Evolutionary conservation across 2,888 invertebrate genomes (phyloP), one percentile per base, ranked within the genome.

Genomic region (Odontocolon sp.): DNA sequence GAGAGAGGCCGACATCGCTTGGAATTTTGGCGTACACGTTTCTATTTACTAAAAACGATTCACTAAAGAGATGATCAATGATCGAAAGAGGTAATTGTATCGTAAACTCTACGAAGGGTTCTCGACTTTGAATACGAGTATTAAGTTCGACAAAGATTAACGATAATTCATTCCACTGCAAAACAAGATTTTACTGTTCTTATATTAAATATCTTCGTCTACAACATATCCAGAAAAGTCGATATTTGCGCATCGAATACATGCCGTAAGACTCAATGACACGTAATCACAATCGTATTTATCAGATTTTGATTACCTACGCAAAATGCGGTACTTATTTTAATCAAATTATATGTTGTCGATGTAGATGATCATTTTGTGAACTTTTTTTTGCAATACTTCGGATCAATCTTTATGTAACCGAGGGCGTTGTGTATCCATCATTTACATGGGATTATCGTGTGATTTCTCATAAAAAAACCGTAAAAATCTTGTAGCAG

Each of bases 151-250:
- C 33, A 57, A 42, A 68, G 14, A 64, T 36, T 11, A 14, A 50
- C 11, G 28, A 59, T 11, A 42, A 63, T 68, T 54, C 67, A 73
- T 75, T 71, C 59, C 54, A 64, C 8, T 64, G 64, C 57, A 50
- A 64, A 59, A 38, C 16, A 33, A 76, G 26, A 21, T 63, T 71
- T 64, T 21, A 16, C n/a, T 36, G 11, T 33, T 64, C 56, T 56
- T 33, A 36, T 42, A 54, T 69, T 50, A 2, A 57, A 61, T 74
- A 78, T 81, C 82, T 83, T 73, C 77, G 82, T 71, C 66, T 79
- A 75, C 74, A 56, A 84, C 84, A 85, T 84, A 85, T 84, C 83
- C 74, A 77, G 71, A 71, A 68, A 54, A 64, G 47, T 68, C 66
- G 66, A 38, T 72, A 54, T 36, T 56, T 52, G n/a, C n/a, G 38